phyloP scores from a whole-genome alignment of 2,888 invertebrate genomes.

The Sturmia bella region DNA sequence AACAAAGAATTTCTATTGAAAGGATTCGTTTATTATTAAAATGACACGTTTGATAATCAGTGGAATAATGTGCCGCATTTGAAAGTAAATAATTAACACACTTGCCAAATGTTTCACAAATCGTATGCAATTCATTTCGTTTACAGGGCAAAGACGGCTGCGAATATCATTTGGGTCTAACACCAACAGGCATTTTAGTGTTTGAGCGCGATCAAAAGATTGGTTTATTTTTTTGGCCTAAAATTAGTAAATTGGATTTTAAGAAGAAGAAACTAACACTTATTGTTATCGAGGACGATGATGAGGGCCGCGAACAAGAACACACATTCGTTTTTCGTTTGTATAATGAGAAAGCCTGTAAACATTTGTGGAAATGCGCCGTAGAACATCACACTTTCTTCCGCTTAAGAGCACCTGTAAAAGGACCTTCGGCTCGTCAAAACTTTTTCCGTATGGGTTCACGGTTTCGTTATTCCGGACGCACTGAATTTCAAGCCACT shows the following conservation, averaged over 20 bases:
- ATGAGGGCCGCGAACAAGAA: conserved; percentile 97
- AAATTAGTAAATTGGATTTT: conserved; percentile 98
- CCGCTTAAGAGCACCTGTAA: conserved; percentile 93
- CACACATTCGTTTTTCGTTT: conserved; percentile 99
- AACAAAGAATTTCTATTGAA: too few species aligned
- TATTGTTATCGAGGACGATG: conserved; percentile 99
- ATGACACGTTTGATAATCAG: too few species aligned
- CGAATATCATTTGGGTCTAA: conserved; percentile 97
- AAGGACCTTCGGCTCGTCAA: conserved; percentile 93
- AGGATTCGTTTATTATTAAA: too few species aligned
- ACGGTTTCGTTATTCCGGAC: conserved; percentile 93
- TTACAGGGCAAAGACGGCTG: conserved; percentile 95
- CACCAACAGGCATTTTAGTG: conserved; percentile 98
- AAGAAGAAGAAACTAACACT: conserved; percentile 98
- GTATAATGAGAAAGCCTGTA: conserved; percentile 98
- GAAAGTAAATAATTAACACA: too few species aligned
- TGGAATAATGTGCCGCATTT: too few species aligned
- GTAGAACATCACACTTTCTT: conserved; percentile 99
- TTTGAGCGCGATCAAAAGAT: conserved; percentile 98
- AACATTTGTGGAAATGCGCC: conserved; percentile 99
- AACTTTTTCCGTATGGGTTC: conserved; percentile 99
- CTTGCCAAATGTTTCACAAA: too few species aligned
- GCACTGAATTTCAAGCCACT: conserved; percentile 98
- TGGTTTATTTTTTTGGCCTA: conserved; percentile 99
- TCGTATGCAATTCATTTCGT: conserved; percentile 8